Evolutionary conservation across 92 coral and sea anemone species (phyloP).

Genomic region (Palythoa caribaeorum): DNA sequence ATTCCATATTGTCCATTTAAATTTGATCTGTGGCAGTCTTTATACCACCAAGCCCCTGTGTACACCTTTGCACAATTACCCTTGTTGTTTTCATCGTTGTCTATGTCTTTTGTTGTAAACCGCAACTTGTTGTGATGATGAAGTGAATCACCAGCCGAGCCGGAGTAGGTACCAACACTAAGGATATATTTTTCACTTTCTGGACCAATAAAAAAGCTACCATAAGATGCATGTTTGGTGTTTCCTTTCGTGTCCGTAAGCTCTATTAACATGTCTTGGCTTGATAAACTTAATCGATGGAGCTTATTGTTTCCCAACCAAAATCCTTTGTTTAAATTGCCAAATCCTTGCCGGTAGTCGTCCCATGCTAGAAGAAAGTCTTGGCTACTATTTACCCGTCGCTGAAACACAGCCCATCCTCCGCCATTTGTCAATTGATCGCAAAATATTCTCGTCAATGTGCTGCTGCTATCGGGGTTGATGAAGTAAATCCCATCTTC

Average conservation of each 20-base stretch:
- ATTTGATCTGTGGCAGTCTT: constrained; percentile 37
- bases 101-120: constrained; percentile 61
- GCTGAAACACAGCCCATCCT: constrained; percentile 60
- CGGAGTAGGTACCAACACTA: constrained; percentile 24
- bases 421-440: constrained; percentile 66
- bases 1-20: constrained; percentile 60
- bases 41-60: constrained; percentile 76
- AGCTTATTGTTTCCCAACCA: constrained; percentile 63
- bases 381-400: constrained; percentile 39
- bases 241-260: background rate
- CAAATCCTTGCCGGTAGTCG: constrained; percentile 63
- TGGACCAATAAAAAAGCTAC: constrained; percentile 40
- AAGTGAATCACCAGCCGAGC: constrained; percentile 18
- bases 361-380: constrained; percentile 31
- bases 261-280: constrained; percentile 36
- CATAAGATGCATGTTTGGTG: constrained; percentile 33
- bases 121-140: constrained; percentile 49
- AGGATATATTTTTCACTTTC: constrained; percentile 46
- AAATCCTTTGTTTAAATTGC: constrained; percentile 39
- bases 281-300: constrained; percentile 34
- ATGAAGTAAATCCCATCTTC: constrained; percentile 54
- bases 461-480: constrained; percentile 45
- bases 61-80: background rate
- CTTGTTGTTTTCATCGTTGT: constrained; percentile 9
- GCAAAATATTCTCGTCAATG: constrained; percentile 46